Percentiles rank a stretch among this genome's conserved stretches.
These are phyloP conservation scores for Zeus faber DNA, from an alignment of 2,113 vertebrate genomes.

Conservation along the genomic window DNA sequence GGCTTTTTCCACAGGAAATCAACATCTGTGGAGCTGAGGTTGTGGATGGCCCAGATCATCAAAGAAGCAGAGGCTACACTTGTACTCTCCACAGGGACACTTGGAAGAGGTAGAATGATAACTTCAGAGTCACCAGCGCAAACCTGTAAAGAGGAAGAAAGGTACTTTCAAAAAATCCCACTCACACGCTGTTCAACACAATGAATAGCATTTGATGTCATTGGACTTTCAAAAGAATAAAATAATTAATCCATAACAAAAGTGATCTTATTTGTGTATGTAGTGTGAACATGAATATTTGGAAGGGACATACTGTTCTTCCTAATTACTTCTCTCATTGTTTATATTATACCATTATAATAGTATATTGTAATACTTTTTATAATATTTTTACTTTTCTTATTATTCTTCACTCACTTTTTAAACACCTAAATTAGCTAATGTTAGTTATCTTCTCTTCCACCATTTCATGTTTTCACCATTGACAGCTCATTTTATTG, in stretches of 20 bases:
- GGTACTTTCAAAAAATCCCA: neutral
- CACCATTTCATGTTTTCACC: no score
- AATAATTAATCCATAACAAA: neutral
- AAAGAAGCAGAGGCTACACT: constrained; percentile 4
- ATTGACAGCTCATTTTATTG: no score
- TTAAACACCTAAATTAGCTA: no score
- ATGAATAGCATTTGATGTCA: constrained; percentile 1
- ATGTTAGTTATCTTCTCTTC: no score
- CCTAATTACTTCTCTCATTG: no score
- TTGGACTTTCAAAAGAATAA: constrained; percentile 1
- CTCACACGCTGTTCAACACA: neutral
- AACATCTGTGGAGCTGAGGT: neutral
- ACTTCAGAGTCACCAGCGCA: constrained; percentile 2
- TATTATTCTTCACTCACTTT: no score
- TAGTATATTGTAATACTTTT: no score
- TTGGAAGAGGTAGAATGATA: neutral
- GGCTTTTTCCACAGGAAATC: neutral
- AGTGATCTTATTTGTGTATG: constrained; percentile 4
- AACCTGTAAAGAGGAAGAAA: constrained; percentile 7
- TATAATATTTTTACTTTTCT: no score
- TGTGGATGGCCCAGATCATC: constrained; percentile 3
- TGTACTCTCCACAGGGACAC: constrained; percentile 1
- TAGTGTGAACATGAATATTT: constrained; percentile 1
- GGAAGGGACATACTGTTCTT: no score
- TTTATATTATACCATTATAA: no score